Percentiles rank a stretch among this genome's conserved stretches.
These are phyloP conservation scores for Drosophila equinoxialis DNA, from an alignment of 1,140 invertebrate genomes.

Conservation along the genomic window DNA sequence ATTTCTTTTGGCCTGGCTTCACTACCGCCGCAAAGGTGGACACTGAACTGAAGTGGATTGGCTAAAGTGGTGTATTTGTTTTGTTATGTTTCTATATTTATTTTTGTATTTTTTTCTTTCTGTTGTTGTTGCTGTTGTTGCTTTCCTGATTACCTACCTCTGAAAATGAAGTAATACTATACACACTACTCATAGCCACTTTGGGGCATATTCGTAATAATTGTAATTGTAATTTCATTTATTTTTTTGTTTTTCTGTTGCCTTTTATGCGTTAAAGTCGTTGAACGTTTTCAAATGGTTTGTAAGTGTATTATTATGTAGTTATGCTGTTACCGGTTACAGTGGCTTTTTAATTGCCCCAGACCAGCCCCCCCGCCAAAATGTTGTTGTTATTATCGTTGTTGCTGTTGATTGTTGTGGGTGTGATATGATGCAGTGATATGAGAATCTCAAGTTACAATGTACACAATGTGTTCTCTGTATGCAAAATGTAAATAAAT, in stretches of 20 bases:
- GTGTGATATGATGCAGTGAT: no score
- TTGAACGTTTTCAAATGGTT: background rate
- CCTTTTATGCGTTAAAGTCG: background rate
- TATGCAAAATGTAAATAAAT: no score
- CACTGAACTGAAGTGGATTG: background rate
- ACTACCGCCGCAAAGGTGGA: background rate
- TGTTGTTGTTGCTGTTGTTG: no score
- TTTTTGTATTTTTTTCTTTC: no score
- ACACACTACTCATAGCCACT: constrained; percentile 18
- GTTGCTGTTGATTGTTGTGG: no score
- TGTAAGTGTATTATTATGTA: constrained; percentile 17
- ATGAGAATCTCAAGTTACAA: no score
- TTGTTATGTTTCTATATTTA: background rate
- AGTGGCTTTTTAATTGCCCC: constrained; percentile 43
- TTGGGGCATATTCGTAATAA: background rate
- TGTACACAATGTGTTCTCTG: no score
- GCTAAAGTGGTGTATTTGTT: background rate
- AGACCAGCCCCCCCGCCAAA: no score
- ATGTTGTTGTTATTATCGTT: no score
- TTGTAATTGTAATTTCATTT: constrained; percentile 13
- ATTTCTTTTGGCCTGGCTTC: background rate
- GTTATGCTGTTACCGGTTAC: constrained; percentile 32
- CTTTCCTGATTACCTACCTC: background rate
- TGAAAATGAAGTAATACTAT: constrained; percentile 49
- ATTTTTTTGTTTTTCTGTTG: background rate